These are phyloP conservation scores for Gambusia yucatana DNA, from an alignment of 2,797 vertebrate species.

Conservation along the genomic window DNA sequence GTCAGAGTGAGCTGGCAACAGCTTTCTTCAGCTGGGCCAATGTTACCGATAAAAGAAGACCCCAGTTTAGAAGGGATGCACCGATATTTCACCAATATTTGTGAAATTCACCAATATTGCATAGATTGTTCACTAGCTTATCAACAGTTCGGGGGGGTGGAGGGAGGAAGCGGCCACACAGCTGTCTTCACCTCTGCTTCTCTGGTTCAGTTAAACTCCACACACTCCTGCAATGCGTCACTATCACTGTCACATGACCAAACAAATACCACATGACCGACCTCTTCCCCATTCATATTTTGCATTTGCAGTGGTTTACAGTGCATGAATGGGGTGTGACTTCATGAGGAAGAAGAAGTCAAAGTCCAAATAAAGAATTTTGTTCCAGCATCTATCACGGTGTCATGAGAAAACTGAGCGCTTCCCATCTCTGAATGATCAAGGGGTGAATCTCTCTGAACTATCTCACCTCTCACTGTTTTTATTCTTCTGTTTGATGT, in stretches of 20 bases:
- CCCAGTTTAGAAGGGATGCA: not conserved
- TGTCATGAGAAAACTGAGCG: not conserved
- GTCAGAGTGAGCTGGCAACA: not conserved
- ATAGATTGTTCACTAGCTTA: too few species aligned
- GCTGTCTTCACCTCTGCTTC: too few species aligned
- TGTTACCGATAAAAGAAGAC: not conserved
- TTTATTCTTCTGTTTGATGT: not conserved
- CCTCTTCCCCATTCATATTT: not conserved
- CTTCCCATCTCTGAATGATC: not conserved
- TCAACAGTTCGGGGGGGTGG: too few species aligned
- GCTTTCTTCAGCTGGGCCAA: not conserved
- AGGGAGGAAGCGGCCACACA: too few species aligned
- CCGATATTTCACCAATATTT: too few species aligned
- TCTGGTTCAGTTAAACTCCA: too few species aligned
- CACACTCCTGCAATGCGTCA: too few species aligned
- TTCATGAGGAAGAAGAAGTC: not conserved
- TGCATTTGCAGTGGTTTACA: not conserved
- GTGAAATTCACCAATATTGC: too few species aligned
- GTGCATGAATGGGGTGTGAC: not conserved
- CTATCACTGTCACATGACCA: too few species aligned
- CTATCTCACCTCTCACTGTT: not conserved
- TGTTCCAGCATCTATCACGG: not conserved
- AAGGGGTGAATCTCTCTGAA: not conserved
- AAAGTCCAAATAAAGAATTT: not conserved
- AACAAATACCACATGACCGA: too few species aligned